phyloP scores from a whole-genome alignment of 2,888 invertebrate species.

The Himalopsyche japonica region DNA sequence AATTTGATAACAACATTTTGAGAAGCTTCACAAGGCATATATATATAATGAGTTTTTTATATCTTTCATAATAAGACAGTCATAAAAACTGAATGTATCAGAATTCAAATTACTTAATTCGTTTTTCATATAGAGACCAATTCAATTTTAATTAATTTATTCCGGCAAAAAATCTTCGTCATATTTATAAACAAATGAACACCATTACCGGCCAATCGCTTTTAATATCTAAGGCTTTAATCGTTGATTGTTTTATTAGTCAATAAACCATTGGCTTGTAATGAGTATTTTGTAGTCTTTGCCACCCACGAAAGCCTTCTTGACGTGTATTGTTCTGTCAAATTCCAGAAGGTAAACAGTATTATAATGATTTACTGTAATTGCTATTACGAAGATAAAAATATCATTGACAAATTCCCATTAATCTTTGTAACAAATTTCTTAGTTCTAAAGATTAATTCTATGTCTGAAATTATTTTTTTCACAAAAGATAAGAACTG shows the following conservation, averaged over 20 bases:
- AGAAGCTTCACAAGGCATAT: not conserved
- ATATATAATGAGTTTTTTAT: not conserved
- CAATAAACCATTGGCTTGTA: slow-evolving; percentile 3
- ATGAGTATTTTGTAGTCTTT: slow-evolving; percentile 18
- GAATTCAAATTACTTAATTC: not conserved
- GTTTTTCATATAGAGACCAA: not conserved
- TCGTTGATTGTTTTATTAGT: slow-evolving; percentile 28
- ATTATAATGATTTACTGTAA: too few relatives aligned
- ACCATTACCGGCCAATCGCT: slow-evolving; percentile 28
- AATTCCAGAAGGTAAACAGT: not conserved
- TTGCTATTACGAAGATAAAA: too few relatives aligned
- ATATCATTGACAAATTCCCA: too few relatives aligned
- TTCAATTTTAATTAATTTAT: not conserved
- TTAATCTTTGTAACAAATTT: too few relatives aligned
- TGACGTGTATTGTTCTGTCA: not conserved
- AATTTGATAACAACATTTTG: not conserved
- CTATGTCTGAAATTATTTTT: too few relatives aligned
- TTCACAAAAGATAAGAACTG: too few relatives aligned
- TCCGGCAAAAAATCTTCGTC: not conserved
- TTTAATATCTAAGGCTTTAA: slow-evolving; percentile 23
- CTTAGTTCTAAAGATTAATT: too few relatives aligned
- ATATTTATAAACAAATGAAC: slow-evolving; percentile 24
- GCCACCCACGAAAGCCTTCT: slow-evolving; percentile 24
- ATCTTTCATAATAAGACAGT: not conserved
- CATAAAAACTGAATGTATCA: not conserved